Conservation (phyloP, 2,888 invertebrate species). For the Rhagonycha fulva region DNA sequence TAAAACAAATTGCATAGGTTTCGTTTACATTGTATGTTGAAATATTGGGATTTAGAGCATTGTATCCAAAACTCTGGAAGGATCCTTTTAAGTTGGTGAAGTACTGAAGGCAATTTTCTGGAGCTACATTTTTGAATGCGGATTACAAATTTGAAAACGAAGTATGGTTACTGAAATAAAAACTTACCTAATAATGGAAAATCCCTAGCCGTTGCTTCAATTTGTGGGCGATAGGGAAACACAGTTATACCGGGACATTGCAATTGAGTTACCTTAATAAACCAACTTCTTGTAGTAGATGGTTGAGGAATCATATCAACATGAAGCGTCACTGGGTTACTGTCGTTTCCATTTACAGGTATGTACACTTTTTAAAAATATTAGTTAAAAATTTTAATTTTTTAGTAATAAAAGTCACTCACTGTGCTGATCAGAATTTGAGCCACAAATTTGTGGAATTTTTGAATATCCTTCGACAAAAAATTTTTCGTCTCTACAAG, state of each 20-base stretch:
- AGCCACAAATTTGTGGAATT: conserved; percentile 62
- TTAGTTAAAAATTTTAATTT: not conserved
- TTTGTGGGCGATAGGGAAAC: conserved; percentile 24
- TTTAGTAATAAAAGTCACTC: conserved; percentile 40
- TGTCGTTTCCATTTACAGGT: conserved; percentile 49
- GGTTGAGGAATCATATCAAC: conserved; percentile 26
- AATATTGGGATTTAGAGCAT: conserved; percentile 38
- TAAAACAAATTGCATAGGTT: conserved; percentile 69
- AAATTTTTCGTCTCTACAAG: conserved; percentile 60
- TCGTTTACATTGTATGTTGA: conserved; percentile 61
- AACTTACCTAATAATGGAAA: conserved; percentile 32
- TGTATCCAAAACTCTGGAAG: conserved; percentile 68
- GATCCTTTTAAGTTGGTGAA: conserved; percentile 62
- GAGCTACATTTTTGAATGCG: conserved; percentile 54
- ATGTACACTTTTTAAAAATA: conserved; percentile 46
- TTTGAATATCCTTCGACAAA: conserved; percentile 60
- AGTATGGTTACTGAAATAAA: not conserved
- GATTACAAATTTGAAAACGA: not conserved
- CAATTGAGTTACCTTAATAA: conserved; percentile 58
- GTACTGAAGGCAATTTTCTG: conserved; percentile 70
- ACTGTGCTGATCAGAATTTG: conserved; percentile 66
- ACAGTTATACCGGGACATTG: conserved; percentile 45
- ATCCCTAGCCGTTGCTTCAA: conserved; percentile 27
- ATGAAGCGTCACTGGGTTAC: conserved; percentile 37
- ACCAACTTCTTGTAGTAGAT: conserved; percentile 53